Conservation (phyloP, 2,113 vertebrate genomes). For the Phodopus roborovskii region DNA sequence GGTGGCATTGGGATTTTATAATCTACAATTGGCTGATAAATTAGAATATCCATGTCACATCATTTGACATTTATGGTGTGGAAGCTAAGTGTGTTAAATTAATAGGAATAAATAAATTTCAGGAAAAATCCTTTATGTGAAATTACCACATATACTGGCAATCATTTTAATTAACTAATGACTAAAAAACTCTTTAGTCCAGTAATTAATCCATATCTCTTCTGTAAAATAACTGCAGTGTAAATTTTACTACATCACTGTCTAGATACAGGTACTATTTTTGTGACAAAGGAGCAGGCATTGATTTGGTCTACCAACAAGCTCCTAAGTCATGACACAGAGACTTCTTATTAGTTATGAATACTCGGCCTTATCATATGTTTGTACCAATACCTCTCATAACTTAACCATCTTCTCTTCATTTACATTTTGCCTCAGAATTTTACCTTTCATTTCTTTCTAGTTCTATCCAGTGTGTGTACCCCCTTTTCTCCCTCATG, state of each 20-base stretch:
- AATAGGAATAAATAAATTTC: conserved; percentile 17
- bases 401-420: background rate
- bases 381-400: background rate
- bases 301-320: background rate
- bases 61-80: background rate
- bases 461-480: no score
- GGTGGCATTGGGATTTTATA: conserved; percentile 1
- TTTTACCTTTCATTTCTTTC: background rate
- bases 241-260: background rate
- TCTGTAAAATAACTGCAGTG: background rate
- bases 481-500: background rate
- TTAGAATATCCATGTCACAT: conserved; percentile 40
- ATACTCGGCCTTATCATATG: background rate
- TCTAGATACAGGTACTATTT: background rate
- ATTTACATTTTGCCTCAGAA: background rate
- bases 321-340: background rate
- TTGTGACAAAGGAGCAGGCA: background rate
- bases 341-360: background rate
- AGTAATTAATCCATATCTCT: background rate
- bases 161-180: background rate
- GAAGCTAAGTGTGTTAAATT: background rate
- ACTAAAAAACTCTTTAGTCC: background rate
- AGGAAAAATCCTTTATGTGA: background rate
- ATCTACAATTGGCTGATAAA: background rate
- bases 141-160: background rate